These are phyloP conservation scores for Listrodromus nycthemerus DNA, from an alignment of 2,888 invertebrate genomes.

Conservation along the genomic window DNA sequence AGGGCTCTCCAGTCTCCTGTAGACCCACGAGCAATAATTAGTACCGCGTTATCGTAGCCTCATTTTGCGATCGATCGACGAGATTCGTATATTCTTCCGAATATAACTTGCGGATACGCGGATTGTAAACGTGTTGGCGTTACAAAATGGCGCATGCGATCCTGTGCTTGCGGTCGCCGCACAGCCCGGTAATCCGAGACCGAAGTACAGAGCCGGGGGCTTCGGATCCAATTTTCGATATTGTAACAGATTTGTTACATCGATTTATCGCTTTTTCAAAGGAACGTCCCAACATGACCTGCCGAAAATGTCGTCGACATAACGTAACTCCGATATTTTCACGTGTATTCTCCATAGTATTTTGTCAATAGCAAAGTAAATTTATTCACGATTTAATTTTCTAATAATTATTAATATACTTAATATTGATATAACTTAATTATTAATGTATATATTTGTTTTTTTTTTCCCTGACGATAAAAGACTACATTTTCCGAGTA, in stretches of 20 bases:
- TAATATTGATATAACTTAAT: neutral
- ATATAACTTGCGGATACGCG: conserved; percentile 33
- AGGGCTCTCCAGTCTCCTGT: neutral
- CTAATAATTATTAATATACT: no score
- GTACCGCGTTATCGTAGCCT: conserved; percentile 7
- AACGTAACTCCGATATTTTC: conserved; percentile 12
- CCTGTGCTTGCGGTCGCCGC: conserved; percentile 26
- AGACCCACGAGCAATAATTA: conserved; percentile 14
- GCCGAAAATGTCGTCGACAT: conserved; percentile 35
- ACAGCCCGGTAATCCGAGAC: conserved; percentile 48
- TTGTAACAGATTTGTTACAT: conserved; percentile 60
- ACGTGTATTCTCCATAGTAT: neutral
- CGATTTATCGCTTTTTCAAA: conserved; percentile 51
- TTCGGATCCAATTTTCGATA: conserved; percentile 52
- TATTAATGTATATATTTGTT: neutral
- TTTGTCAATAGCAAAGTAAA: neutral
- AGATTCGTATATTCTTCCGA: conserved; percentile 44
- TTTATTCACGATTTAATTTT: no score
- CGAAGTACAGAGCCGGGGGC: conserved; percentile 23
- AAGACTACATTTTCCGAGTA: neutral
- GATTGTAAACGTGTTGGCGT: conserved; percentile 24
- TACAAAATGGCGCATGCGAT: conserved; percentile 10
- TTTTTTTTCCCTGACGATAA: neutral
- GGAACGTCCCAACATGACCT: conserved; percentile 15
- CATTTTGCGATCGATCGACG: conserved; percentile 21